A percentile compares a stretch with the other conserved stretches of the same genome.
Evolutionary conservation across 1,140 invertebrate species (phyloP).

Genomic region (Copidosoma floridanum): DNA sequence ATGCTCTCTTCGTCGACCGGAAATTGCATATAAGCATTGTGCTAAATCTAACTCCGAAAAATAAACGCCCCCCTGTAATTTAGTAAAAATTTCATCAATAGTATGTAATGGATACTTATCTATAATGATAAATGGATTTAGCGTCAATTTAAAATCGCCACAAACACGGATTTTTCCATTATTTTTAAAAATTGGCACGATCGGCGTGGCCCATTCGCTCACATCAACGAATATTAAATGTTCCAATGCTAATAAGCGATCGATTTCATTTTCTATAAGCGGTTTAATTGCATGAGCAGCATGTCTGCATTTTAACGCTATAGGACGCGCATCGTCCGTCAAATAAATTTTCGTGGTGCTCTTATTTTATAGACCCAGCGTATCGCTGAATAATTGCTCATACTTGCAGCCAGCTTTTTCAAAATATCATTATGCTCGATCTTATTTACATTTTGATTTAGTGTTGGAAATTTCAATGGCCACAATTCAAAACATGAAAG

Average conservation of each 20-base stretch:
- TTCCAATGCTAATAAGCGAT: not conserved
- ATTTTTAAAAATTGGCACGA: not conserved
- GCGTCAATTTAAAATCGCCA: not conserved
- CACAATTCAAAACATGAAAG: conserved; percentile 16
- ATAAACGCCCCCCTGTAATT: not conserved
- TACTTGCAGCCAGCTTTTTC: not conserved
- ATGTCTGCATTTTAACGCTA: conserved; percentile 5
- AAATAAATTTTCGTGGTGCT: not conserved
- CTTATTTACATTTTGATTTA: not conserved
- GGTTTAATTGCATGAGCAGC: conserved; percentile 20
- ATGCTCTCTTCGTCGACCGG: not conserved
- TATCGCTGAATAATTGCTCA: not conserved
- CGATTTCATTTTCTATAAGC: not conserved
- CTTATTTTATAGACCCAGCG: not conserved
- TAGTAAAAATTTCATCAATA: conserved; percentile 2
- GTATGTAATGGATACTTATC: not conserved
- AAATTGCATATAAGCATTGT: not conserved
- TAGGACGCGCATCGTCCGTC: not conserved
- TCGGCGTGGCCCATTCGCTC: not conserved
- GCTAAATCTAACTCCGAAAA: not conserved
- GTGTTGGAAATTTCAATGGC: not conserved
- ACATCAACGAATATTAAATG: not conserved
- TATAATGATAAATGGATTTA: not conserved
- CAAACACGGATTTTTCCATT: not conserved
- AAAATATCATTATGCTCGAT: not conserved